These are phyloP conservation scores for Choristoneura fumiferana DNA, from an alignment of 1,140 invertebrate species.

Conservation along the genomic window DNA sequence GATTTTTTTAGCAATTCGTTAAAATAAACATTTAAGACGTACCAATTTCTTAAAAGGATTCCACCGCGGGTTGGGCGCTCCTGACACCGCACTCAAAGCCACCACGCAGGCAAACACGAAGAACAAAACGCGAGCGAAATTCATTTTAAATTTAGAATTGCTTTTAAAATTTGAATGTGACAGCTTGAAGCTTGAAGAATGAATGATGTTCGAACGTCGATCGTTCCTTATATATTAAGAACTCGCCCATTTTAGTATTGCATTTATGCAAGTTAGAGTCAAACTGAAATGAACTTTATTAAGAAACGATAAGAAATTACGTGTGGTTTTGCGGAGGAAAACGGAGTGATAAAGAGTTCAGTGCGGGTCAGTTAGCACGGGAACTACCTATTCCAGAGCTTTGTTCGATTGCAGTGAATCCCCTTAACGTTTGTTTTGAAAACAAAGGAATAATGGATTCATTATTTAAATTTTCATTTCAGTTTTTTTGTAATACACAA, in stretches of 20 bases:
- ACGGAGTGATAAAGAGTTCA: not conserved
- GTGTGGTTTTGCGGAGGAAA: not conserved
- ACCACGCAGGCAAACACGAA: constrained; percentile 25
- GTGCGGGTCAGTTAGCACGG: not conserved
- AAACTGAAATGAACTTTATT: not conserved
- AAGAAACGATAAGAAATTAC: not conserved
- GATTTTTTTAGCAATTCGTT: not conserved
- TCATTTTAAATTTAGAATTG: constrained; percentile 8
- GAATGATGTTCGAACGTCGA: constrained; percentile 11
- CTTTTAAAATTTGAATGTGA: not conserved
- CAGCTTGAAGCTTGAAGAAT: not conserved
- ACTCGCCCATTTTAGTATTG: not conserved
- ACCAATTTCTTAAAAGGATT: constrained; percentile 25
- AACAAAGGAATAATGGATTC: not conserved
- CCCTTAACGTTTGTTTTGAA: not conserved
- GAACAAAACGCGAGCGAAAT: constrained; percentile 11
- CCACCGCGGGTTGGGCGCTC: constrained; percentile 21
- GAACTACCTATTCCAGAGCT: constrained; percentile 4
- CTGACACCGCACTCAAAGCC: constrained; percentile 23
- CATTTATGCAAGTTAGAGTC: not conserved
- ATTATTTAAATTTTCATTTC: no score
- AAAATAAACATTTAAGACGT: not conserved
- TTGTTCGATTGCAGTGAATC: not conserved
- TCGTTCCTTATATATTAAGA: not conserved
- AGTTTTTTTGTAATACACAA: no score